Percentiles rank a stretch among this genome's conserved stretches.
Evolutionary conservation across 2,113 vertebrate genomes (phyloP).

Genomic region (Edolisoma coerulescens): DNA sequence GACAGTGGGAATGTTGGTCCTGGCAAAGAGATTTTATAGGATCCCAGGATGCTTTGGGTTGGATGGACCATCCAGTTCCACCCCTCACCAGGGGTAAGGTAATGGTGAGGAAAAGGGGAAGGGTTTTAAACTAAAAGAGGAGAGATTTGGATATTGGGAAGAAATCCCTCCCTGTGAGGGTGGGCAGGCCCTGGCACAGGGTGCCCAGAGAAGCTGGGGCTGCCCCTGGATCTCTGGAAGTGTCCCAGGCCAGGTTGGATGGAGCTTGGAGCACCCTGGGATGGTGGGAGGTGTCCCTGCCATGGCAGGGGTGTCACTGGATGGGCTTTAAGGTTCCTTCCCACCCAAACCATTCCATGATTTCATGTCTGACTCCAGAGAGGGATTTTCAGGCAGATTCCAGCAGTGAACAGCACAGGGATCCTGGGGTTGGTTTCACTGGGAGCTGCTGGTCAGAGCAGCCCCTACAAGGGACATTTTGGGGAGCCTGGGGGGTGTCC

Average conservation of each 20-base stretch:
- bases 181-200: neutral
- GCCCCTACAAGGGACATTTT: accelerated
- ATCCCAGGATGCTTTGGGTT: neutral
- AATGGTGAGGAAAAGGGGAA: neutral
- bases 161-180: neutral
- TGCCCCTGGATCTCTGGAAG: neutral
- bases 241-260: accelerated
- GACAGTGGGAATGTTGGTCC: neutral
- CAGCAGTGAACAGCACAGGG: accelerated
- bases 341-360: neutral
- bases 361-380: neutral
- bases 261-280: neutral
- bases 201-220: neutral
- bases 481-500: neutral
- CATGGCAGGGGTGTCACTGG: neutral
- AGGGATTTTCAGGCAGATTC: neutral
- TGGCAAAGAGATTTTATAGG: neutral
- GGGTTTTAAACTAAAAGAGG: neutral
- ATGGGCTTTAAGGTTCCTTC: accelerated
- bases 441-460: neutral
- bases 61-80: neutral
- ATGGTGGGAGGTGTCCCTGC: neutral
- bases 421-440: accelerated
- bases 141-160: neutral
- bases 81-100: no score